phyloP scores from a whole-genome alignment of 2,888 invertebrate species.

The Emmelina monodactyla region DNA sequence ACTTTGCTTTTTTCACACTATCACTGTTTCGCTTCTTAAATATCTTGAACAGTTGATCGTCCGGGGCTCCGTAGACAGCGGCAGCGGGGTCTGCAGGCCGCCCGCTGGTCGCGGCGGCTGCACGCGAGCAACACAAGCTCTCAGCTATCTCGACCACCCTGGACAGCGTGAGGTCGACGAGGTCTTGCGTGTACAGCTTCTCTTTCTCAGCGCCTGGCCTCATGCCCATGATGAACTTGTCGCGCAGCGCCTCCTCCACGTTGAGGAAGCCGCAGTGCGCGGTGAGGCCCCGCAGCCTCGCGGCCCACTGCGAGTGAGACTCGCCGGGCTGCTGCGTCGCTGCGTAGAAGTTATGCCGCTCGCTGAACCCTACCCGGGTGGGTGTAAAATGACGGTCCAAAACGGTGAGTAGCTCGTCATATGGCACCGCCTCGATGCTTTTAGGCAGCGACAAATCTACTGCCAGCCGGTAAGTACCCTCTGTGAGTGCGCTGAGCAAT shows the following conservation, averaged over 20 bases:
- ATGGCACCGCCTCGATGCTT: too few species aligned
- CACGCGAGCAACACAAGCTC: conserved; percentile 11
- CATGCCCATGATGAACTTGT: conserved; percentile 13
- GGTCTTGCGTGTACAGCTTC: conserved; percentile 14
- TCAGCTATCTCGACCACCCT: conserved; percentile 16
- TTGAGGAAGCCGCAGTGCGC: conserved; percentile 11
- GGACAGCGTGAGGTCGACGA: conserved; percentile 11
- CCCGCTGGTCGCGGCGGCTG: conserved; percentile 6
- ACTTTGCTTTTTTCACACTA: conserved; percentile 2
- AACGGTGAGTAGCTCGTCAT: conserved; percentile 11
- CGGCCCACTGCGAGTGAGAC: conserved; percentile 11
- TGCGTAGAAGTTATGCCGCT: conserved; percentile 8
- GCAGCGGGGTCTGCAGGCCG: neutral
- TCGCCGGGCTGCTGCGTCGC: conserved; percentile 6
- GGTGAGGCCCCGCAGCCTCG: conserved; percentile 10
- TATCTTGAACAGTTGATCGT: conserved; percentile 5
- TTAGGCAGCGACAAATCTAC: too few species aligned
- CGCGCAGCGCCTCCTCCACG: conserved; percentile 12
- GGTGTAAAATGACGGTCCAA: conserved; percentile 16
- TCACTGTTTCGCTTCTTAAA: neutral
- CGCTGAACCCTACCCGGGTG: conserved; percentile 14
- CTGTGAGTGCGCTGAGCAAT: too few species aligned
- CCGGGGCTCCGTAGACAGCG: neutral
- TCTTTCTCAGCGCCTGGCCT: conserved; percentile 14
- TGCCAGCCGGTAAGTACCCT: too few species aligned